phyloP scores from a whole-genome alignment of 2,113 vertebrate genomes.

The Leucoraja erinaceus region DNA sequence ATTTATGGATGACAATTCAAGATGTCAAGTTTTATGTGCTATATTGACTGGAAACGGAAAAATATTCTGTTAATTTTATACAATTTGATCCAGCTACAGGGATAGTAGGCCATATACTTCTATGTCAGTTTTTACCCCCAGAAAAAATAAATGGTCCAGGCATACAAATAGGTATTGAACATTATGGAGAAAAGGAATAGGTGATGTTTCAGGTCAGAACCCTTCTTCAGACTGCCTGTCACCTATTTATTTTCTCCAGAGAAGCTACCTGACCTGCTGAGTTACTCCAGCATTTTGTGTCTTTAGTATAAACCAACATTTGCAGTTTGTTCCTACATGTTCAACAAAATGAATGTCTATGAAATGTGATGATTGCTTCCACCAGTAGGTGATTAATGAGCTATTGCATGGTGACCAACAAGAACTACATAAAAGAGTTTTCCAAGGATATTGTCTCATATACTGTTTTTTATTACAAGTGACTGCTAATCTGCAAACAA shows the following conservation, averaged over 20 bases:
- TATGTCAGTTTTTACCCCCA: too few species aligned
- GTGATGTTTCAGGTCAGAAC: too few species aligned
- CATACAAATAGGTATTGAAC: too few species aligned
- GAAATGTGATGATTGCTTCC: neutral
- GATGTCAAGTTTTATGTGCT: neutral
- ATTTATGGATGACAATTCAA: neutral
- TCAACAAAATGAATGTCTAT: neutral
- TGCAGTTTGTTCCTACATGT: neutral
- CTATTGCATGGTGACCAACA: neutral
- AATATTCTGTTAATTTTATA: neutral
- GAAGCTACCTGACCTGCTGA: too few species aligned
- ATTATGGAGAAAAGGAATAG: neutral
- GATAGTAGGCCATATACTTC: too few species aligned
- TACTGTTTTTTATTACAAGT: neutral
- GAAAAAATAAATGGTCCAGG: too few species aligned
- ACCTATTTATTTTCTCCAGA: too few species aligned
- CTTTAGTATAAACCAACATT: too few species aligned
- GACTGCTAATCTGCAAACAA: neutral
- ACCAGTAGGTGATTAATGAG: neutral
- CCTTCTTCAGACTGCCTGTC: too few species aligned
- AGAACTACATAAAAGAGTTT: neutral
- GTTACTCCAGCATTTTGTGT: too few species aligned
- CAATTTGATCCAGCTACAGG: neutral
- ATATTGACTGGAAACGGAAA: too few species aligned
- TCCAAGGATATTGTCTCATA: neutral